Evolutionary conservation across 2,113 vertebrate genomes (phyloP), one percentile per base, ranked within the genome.

Genomic region (Cephalophus harveyi): DNA sequence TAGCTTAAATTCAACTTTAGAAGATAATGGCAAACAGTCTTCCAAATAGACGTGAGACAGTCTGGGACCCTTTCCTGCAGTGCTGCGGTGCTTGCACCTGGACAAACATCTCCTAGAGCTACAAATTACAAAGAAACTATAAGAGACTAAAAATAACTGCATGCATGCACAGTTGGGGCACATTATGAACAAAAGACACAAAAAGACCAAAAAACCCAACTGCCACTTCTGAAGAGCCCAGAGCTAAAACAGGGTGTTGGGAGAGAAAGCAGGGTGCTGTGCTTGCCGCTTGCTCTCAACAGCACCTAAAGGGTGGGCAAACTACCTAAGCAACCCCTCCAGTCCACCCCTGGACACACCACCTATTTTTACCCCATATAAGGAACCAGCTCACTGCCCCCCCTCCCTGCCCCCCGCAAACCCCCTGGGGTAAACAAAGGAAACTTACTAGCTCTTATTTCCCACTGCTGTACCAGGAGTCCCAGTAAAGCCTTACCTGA

Each of bases 1-100:
- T 82, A 15, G 36, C 27, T 82, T 89, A 82, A 94, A 81, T 95
- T 93, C 30, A 91, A 93, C 21, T 71, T 71, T 21, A 93, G 43
- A 76, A 91, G 30, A 55, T 64, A 50, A 46, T 50, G 86, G 87
- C 43, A 67, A 90, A 89, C 7, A 71, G 46, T 25, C 64, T 81
- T 55, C 33, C 40, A 93, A 91, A 67, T 28, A 40, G 50, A 50
- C 93, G 78, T 52, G 48, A 81, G 78, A 81, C 5, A 33, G 78
- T 6, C 78, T 81, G 78, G 78, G 48, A 81, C 78, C 78, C 5
- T 52, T 33, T 81, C 48, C 78, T 81, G 48, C 78, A 33, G 28
- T 21, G 48, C 5, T 81, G 78, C 46, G 6, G 16, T 11, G 78
- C 28, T 52, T 33, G 78, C 48, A 52, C 48, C 28, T 52, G 48